Evolutionary conservation across 2,113 vertebrate genomes (phyloP).

Genomic region (Isurus oxyrinchus): DNA sequence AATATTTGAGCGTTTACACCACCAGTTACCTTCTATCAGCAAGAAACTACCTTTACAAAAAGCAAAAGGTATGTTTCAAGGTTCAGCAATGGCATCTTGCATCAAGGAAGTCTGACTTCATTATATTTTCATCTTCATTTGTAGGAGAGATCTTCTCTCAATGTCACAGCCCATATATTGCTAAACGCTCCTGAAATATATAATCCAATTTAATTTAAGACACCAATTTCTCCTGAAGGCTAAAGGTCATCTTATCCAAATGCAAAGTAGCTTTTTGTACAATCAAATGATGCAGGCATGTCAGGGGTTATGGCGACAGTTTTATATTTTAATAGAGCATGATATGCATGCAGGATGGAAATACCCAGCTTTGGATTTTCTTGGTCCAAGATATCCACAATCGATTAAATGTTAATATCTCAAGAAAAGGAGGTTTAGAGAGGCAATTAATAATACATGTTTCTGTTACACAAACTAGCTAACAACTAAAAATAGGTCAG

Average conservation of each 20-base stretch:
- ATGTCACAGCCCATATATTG: neutral
- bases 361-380: neutral
- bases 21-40: neutral
- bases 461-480: conserved; percentile 1
- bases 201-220: neutral
- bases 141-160: neutral
- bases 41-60: neutral
- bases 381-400: neutral
- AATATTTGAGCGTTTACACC: neutral
- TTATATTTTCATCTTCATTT: neutral
- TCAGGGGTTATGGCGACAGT: neutral
- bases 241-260: neutral
- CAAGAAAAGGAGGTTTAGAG: conserved; percentile 1
- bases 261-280: neutral
- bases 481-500: conserved; percentile 19
- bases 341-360: too few relatives aligned
- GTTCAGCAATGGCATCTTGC: neutral
- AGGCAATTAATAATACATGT: conserved; percentile 25
- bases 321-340: neutral
- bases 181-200: neutral
- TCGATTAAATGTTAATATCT: neutral
- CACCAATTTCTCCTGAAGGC: neutral
- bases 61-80: neutral
- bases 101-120: neutral
- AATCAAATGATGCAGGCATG: neutral